Evolutionary conservation across 2,888 invertebrate genomes (phyloP), one percentile per base, ranked within the genome.

Genomic region (Scrobipalpa costella): DNA sequence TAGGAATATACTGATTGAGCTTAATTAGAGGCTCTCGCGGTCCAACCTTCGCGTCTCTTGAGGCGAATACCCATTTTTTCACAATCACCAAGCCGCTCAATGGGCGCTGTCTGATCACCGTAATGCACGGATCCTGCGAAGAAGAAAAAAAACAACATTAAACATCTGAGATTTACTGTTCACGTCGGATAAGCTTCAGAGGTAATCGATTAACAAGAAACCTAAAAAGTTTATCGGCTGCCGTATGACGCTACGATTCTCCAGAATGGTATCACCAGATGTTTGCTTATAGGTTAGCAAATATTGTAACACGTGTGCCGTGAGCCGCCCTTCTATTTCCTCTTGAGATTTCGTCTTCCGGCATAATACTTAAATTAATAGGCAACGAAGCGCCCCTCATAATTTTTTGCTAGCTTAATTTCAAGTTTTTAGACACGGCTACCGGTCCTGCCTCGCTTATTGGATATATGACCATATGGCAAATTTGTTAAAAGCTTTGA

Each of bases 1-100:
- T 91, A 91, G 89, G 89, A 89, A 90, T 91, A 91, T 86, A 90
- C 90, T 91, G 91, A 91, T 91, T 91, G 88, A 88, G 87, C 84
- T 89, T 91, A 91, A 91, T 91, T 91, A 88, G 83, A 85, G 88
- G 86, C 87, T 80, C 83, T 79, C 88, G 86, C 85, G 85, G 82
- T 84, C 78, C 78, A 80, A 80, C 74, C 80, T 81, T 79, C 76
- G 73, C 80, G 83, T 79, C 80, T 82, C 85, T 80, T 77, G 80
- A 84, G 81, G 76, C 76, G 85, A 88, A 86, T 87, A 83, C 86
- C 86, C 81, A 85, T 90, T 90, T 90, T 90, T 90, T 87, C 89
- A 86, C 85, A 88, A 87, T 86, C 86, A 82, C 81, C 84, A 83
- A 83, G 89, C 87, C 88, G 87, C 87, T 84, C 79, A 83, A 80